These are phyloP conservation scores for Aphodius granarius DNA, from an alignment of 2,888 invertebrate genomes.

Conservation along the genomic window DNA sequence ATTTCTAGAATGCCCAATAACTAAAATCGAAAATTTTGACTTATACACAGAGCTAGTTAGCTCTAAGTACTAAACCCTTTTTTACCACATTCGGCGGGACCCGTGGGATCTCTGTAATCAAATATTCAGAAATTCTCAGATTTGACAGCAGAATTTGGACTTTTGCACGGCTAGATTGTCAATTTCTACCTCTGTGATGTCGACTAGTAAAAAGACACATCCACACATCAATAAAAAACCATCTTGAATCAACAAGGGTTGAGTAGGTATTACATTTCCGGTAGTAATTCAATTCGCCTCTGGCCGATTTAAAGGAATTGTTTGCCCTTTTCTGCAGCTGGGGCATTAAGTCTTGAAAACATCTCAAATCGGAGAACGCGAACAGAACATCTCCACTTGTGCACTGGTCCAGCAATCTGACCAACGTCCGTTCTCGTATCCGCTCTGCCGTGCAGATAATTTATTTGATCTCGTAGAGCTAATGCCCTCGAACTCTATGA, in stretches of 20 bases:
- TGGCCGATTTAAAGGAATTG: neutral
- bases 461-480: conserved; percentile 8
- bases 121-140: too few relatives aligned
- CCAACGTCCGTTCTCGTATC: neutral
- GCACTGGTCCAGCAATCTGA: neutral
- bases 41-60: too few relatives aligned
- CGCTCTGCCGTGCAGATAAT: conserved; percentile 3
- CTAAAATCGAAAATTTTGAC: too few relatives aligned
- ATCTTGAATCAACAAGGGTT: neutral
- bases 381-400: neutral
- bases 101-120: too few relatives aligned
- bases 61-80: too few relatives aligned
- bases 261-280: neutral
- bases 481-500: neutral
- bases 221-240: neutral
- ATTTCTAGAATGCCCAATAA: too few relatives aligned
- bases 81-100: too few relatives aligned
- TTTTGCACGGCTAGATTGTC: too few relatives aligned
- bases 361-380: neutral
- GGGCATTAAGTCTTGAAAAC: neutral
- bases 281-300: neutral
- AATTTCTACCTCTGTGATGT: too few relatives aligned
- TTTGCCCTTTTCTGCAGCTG: neutral
- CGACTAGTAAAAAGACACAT: too few relatives aligned
- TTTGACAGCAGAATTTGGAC: too few relatives aligned